Evolutionary conservation across 2,888 invertebrate species (phyloP).

Genomic region (Clusia tigrina): DNA sequence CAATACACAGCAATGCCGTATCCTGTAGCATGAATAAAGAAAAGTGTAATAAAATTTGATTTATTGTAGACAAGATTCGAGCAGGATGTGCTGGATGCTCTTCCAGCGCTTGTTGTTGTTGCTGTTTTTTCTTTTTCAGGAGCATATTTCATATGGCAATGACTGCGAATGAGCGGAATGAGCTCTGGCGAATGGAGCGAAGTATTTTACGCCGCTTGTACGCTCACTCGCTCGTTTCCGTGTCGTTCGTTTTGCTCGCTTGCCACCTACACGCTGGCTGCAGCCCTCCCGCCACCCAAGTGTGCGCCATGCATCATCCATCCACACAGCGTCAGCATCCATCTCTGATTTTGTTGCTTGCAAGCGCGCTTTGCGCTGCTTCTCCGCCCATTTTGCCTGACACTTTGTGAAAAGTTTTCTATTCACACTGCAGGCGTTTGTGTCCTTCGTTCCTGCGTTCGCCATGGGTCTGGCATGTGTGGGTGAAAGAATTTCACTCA

Average conservation of each 20-base stretch:
- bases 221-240: neutral
- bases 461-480: neutral
- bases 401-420: constrained; percentile 53
- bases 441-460: constrained; percentile 21
- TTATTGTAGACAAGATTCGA: constrained; percentile 65
- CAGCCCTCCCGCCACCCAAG: constrained; percentile 36
- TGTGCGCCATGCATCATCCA: constrained; percentile 58
- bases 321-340: constrained; percentile 60
- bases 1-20: constrained; percentile 50
- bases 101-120: neutral
- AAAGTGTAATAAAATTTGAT: constrained; percentile 66
- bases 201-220: neutral
- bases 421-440: constrained; percentile 54
- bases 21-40: constrained; percentile 63
- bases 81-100: constrained; percentile 50
- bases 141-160: constrained; percentile 41
- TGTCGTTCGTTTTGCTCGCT: neutral
- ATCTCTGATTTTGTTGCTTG: constrained; percentile 40
- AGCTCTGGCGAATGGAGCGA: neutral
- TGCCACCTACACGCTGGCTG: neutral
- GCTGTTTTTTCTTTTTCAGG: constrained; percentile 21
- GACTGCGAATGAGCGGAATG: constrained; percentile 16
- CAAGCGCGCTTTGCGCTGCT: no score
- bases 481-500: no score
- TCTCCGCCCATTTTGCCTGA: constrained; percentile 51